Evolutionary conservation across 2,888 invertebrate species (phyloP).

Genomic region (Andricus curvator): DNA sequence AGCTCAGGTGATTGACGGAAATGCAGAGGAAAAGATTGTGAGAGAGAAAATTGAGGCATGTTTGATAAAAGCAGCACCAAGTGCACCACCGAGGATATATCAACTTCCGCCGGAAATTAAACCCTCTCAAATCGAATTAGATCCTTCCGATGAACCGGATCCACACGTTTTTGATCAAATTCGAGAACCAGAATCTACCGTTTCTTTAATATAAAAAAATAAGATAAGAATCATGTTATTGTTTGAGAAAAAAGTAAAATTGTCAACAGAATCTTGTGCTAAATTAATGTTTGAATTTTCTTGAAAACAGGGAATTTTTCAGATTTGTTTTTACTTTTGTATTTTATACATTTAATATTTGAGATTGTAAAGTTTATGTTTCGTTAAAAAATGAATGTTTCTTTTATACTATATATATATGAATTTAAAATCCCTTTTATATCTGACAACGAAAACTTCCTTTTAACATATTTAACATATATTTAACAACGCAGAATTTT

Average conservation of each 20-base stretch:
- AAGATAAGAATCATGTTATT: neutral
- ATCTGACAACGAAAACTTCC: too few relatives aligned
- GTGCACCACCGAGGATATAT: slow-evolving; percentile 57
- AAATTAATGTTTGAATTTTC: neutral
- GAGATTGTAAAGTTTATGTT: too few relatives aligned
- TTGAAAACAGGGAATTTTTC: too few relatives aligned
- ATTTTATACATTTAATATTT: too few relatives aligned
- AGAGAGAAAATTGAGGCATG: slow-evolving; percentile 64
- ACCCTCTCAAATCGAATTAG: slow-evolving; percentile 64
- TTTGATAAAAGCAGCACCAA: slow-evolving; percentile 62
- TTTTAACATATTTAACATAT: too few relatives aligned
- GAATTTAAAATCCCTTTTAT: too few relatives aligned
- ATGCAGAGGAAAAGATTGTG: slow-evolving; percentile 57
- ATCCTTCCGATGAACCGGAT: slow-evolving; percentile 67
- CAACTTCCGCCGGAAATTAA: slow-evolving; percentile 52
- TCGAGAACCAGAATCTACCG: slow-evolving; percentile 57
- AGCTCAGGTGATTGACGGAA: slow-evolving; percentile 61
- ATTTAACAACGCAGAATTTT: too few relatives aligned
- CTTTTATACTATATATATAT: too few relatives aligned
- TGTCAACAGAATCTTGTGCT: neutral
- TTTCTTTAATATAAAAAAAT: slow-evolving; percentile 55
- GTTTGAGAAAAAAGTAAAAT: neutral
- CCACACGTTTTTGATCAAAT: slow-evolving; percentile 57
- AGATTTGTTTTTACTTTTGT: too few relatives aligned
- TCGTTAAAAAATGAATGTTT: too few relatives aligned